Evolutionary conservation across 1,140 invertebrate genomes (phyloP).

Genomic region (Thrips palmi): DNA sequence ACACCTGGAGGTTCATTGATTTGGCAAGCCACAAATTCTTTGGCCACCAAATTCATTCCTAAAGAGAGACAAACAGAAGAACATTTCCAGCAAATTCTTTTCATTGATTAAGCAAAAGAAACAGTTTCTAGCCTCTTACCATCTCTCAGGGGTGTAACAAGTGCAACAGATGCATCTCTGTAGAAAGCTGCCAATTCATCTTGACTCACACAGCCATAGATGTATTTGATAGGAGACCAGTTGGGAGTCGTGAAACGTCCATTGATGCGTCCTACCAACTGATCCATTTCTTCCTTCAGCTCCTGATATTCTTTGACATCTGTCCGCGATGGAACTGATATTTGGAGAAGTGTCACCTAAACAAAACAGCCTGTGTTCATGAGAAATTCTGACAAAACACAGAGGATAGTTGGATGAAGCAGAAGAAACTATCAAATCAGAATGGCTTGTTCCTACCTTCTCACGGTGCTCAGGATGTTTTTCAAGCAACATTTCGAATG

Average conservation of each 20-base stretch:
- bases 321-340: constrained; percentile 73
- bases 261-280: constrained; percentile 71
- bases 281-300: constrained; percentile 78
- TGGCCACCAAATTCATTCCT: constrained; percentile 78
- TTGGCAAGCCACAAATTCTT: constrained; percentile 84
- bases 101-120: not conserved
- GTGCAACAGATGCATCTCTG: constrained; percentile 62
- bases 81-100: not conserved
- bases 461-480: constrained; percentile 73
- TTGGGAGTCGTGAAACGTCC: constrained; percentile 73
- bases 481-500: constrained; percentile 66
- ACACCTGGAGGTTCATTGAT: constrained; percentile 74
- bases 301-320: constrained; percentile 84
- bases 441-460: constrained; percentile 33
- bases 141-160: constrained; percentile 72
- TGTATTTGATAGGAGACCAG: constrained; percentile 81
- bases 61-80: not conserved
- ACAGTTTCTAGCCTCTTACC: constrained; percentile 62
- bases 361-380: too few relatives aligned
- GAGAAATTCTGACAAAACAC: not conserved
- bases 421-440: not conserved
- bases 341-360: constrained; percentile 52
- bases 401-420: too few relatives aligned
- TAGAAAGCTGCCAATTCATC: constrained; percentile 71
- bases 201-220: constrained; percentile 74